Percentiles rank a stretch among this genome's conserved stretches.
These are phyloP conservation scores for Lepus townsendii DNA, from an alignment of 2,797 vertebrate species.

Conservation along the genomic window DNA sequence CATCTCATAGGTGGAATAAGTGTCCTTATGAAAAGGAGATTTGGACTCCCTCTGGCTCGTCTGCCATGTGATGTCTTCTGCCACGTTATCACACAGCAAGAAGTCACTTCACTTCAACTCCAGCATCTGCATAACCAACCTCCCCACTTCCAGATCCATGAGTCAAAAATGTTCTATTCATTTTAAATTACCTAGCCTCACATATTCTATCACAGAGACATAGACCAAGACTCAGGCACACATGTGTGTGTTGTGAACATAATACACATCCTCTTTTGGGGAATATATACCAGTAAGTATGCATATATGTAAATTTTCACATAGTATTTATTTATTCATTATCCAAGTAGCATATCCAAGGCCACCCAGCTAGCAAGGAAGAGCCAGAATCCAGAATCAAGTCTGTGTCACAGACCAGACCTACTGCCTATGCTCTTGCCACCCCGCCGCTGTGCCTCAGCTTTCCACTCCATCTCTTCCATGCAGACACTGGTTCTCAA, in stretches of 20 bases:
- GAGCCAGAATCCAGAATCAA: not conserved
- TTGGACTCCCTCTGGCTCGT: not conserved
- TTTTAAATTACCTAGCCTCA: not conserved
- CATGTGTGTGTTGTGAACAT: not conserved
- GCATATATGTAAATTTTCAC: not conserved
- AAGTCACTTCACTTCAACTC: not conserved
- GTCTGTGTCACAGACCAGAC: not conserved
- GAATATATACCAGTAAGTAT: too few species aligned
- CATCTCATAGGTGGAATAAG: not conserved
- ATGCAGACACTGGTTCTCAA: not conserved
- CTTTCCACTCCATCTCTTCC: not conserved
- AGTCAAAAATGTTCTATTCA: not conserved
- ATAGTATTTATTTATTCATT: not conserved
- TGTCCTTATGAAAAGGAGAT: too few species aligned
- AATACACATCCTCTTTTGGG: not conserved
- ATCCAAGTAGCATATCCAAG: not conserved
- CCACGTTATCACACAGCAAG: not conserved
- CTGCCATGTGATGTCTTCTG: too few species aligned
- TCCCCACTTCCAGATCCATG: not conserved
- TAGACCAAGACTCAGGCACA: not conserved
- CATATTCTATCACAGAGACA: not conserved
- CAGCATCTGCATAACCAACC: not conserved
- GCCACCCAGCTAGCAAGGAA: not conserved
- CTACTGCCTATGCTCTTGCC: not conserved
- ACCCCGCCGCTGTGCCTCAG: not conserved